phyloP scores from a whole-genome alignment of 2,113 vertebrate species.

The Bombycilla garrulus region DNA sequence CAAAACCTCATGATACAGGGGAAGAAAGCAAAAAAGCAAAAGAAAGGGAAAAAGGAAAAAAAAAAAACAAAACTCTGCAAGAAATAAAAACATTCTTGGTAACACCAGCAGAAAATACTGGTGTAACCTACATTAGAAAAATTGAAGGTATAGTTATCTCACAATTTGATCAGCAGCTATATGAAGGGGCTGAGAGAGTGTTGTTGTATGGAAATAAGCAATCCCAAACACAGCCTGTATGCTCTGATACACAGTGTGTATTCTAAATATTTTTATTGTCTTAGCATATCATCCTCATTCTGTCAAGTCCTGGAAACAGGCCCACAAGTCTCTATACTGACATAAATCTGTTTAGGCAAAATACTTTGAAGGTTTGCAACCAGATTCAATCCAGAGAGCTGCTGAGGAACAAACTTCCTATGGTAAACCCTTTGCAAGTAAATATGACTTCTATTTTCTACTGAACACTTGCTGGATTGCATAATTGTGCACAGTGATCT shows the following conservation, averaged over 20 bases:
- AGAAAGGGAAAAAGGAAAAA: rapidly evolving
- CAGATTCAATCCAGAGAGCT: not conserved
- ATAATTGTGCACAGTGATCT: not conserved
- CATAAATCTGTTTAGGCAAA: not conserved
- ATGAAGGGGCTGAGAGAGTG: not conserved
- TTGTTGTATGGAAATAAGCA: not conserved
- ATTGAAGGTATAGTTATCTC: not conserved
- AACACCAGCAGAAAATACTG: not conserved
- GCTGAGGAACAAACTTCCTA: not conserved
- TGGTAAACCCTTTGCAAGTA: not conserved
- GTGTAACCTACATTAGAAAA: not conserved
- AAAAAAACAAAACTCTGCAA: not conserved
- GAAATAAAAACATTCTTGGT: not conserved
- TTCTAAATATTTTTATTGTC: not conserved
- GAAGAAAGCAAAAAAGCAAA: not conserved
- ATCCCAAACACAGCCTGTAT: not conserved
- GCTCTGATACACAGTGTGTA: not conserved
- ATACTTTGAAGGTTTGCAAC: not conserved
- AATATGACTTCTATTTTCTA: not conserved
- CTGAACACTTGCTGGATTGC: not conserved
- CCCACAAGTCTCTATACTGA: not conserved
- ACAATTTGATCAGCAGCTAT: not conserved
- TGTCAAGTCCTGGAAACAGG: not conserved
- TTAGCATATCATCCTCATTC: not conserved
- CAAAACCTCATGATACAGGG: not conserved